These are phyloP conservation scores for Phalacrocorax brasilianus DNA, from an alignment of 2,113 vertebrate genomes.

Conservation along the genomic window DNA sequence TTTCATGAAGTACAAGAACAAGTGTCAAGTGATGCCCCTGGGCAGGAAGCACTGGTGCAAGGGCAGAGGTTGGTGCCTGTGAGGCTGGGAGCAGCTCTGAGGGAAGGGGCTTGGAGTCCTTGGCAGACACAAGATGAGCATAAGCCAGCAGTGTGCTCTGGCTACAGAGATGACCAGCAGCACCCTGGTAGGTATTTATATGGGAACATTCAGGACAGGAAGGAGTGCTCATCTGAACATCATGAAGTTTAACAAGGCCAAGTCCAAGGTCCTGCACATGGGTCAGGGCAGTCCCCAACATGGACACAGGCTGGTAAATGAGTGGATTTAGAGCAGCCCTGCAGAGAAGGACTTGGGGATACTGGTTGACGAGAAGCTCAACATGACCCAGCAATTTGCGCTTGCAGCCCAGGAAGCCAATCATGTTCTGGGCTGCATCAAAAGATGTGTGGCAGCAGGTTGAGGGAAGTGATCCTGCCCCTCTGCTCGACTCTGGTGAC, in stretches of 20 bases:
- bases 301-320: too few relatives aligned
- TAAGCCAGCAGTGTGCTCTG: not conserved
- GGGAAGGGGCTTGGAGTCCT: not conserved
- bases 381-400: not conserved
- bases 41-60: not conserved
- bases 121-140: not conserved
- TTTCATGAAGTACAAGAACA: not conserved
- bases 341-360: too few relatives aligned
- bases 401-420: not conserved
- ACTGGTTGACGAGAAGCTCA: too few relatives aligned
- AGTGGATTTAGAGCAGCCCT: too few relatives aligned
- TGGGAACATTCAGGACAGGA: not conserved
- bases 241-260: not conserved
- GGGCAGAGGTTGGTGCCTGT: rapidly evolving
- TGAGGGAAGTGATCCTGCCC: too few relatives aligned
- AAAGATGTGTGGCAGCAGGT: too few relatives aligned
- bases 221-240: not conserved
- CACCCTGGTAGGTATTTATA: not conserved
- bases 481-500: too few relatives aligned
- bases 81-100: not conserved
- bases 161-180: not conserved
- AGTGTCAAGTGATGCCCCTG: not conserved
- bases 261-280: too few relatives aligned
- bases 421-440: not conserved
- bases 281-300: too few relatives aligned